A percentile compares a stretch with the other conserved stretches of the same genome.
Evolutionary conservation across 2,797 vertebrate genomes (phyloP).

Genomic region (Alcedo quadribrachys): DNA sequence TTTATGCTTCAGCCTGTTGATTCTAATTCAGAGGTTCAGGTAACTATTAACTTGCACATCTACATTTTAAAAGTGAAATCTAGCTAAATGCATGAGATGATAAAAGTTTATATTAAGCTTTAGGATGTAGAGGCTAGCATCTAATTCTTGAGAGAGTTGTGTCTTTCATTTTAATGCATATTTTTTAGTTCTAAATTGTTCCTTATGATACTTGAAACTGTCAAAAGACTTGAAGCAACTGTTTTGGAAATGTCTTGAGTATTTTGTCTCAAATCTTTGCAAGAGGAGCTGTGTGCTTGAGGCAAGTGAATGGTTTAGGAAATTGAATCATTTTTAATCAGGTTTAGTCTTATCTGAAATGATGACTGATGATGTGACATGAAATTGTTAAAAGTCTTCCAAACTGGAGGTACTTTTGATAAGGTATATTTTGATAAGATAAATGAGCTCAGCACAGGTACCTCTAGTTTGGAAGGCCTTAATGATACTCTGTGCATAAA

Average conservation of each 20-base stretch:
- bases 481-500: no score
- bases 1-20: constrained; percentile 94
- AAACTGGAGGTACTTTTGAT: not conserved
- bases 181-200: not conserved
- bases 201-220: not conserved
- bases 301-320: not conserved
- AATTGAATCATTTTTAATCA: not conserved
- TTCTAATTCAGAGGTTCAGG: constrained; percentile 97
- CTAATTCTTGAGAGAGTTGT: not conserved
- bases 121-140: not conserved
- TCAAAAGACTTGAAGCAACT: not conserved
- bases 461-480: no score
- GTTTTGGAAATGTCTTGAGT: not conserved
- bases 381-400: not conserved
- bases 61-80: not conserved
- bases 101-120: not conserved
- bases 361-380: not conserved
- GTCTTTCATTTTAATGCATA: not conserved
- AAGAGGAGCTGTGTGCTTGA: not conserved
- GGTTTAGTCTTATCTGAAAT: not conserved
- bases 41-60: constrained; percentile 61
- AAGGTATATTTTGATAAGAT: not conserved
- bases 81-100: not conserved
- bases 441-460: no score
- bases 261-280: not conserved